Conservation (phyloP, 1,140 invertebrate species). For the Polypedilum vanderplanki region DNA sequence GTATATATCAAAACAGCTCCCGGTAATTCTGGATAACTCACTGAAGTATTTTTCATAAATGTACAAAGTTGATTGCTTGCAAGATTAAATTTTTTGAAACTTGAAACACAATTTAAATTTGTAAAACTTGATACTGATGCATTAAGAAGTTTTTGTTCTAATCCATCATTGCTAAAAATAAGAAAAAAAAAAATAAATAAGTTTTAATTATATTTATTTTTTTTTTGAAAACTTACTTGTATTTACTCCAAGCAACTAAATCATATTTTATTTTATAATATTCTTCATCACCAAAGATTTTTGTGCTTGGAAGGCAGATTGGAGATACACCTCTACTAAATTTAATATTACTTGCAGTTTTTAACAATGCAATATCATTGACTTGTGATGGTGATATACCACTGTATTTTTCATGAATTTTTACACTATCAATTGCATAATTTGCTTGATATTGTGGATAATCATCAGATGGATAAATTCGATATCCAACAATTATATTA, state of each 20-base stretch:
- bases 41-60: background rate
- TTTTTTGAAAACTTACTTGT: background rate
- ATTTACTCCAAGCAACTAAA: background rate
- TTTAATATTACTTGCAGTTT: background rate
- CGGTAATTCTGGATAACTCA: background rate
- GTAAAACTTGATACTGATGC: background rate
- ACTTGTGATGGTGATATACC: background rate
- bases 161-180: background rate
- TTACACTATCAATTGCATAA: background rate
- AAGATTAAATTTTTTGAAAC: background rate
- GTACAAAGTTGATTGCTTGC: background rate
- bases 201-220: background rate
- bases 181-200: background rate
- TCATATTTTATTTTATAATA: background rate
- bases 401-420: background rate
- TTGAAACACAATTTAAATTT: background rate
- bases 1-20: background rate
- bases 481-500: background rate
- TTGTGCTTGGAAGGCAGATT: background rate
- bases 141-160: background rate
- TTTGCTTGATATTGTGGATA: background rate
- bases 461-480: background rate
- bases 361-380: background rate
- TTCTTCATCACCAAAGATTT: background rate
- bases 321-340: background rate